Conservation (phyloP, 2,888 invertebrate species). For the Calameuta filiformis region DNA sequence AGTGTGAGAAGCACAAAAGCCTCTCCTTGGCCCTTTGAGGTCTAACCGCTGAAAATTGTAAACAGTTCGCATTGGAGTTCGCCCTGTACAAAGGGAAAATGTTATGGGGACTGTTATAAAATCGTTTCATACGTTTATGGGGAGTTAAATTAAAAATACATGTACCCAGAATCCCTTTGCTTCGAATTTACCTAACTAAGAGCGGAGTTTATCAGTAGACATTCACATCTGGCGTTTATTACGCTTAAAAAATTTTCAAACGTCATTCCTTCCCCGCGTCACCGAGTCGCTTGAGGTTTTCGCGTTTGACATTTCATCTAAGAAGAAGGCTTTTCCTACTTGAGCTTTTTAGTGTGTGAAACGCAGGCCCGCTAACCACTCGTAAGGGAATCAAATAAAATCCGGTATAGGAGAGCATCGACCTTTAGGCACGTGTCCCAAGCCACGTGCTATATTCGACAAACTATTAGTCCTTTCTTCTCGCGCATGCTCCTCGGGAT, state of each 20-base stretch:
- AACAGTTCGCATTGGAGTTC: not conserved
- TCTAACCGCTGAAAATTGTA: not conserved
- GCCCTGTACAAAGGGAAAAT: not conserved
- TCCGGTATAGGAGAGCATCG: slow-evolving; percentile 42
- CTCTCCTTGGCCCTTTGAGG: slow-evolving; percentile 14
- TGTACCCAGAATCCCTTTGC: not conserved
- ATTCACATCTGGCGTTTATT: not conserved
- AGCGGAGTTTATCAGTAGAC: not conserved
- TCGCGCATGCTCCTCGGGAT: not conserved
- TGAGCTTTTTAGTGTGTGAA: not conserved
- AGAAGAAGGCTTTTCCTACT: not conserved
- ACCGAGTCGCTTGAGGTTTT: not conserved
- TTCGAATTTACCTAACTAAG: not conserved
- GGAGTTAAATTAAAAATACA: not conserved
- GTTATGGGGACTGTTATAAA: not conserved
- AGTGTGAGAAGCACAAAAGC: slow-evolving; percentile 13
- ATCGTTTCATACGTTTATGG: not conserved
- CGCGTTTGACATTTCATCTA: not conserved
- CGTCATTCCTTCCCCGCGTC: not conserved
- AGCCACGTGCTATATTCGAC: slow-evolving; percentile 44
- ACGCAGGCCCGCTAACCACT: not conserved
- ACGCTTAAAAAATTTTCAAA: not conserved
- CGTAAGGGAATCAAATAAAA: slow-evolving; percentile 40
- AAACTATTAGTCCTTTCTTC: slow-evolving; percentile 25
- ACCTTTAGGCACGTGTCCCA: slow-evolving; percentile 47